Base-by-base conservation (phyloP, 1,140 invertebrate genomes). In the Meloidogyne exigua region DNA sequence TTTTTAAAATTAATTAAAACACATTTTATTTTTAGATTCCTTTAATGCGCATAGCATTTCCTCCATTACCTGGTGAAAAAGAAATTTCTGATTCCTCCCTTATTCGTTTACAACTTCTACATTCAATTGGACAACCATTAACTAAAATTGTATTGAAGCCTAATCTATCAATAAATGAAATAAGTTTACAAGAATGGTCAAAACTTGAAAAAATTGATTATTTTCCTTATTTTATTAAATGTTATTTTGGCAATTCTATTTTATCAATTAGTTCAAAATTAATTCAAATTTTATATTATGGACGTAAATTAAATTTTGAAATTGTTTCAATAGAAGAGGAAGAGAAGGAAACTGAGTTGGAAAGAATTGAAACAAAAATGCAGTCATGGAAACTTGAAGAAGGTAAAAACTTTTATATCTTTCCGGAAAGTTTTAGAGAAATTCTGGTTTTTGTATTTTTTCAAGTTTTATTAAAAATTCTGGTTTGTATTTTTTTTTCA, bases 271-370 rank as follows among this genome's bases (percentile, higher is more conserved):
- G 63, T 63, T 39, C n/a, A 10, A 39, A 73, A 23, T 57, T 42
- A 13, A 57, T 75, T 21, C 21, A 62, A 39, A 42, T 76, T n/a
- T 64, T 21, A 32, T 76, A 76, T 63, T 76, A 76, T 23, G 75
- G 75, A 13, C 66, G 63, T 13, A 57, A 70, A n/a, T 44, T 76
- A 39, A 32, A 64, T 57, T 76, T 76, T 42, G 10, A 57, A 26
- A 23, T 76, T 39, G 9, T 21, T 28, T 23, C 25, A 21, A 70
- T 64, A 18, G 36, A 75, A 73, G 21, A 64, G 12, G 42, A 25
- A 65, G 15, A 32, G 1, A 70, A 70, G 3, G 36, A 21, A 71
- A 13, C 10, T 25, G 11, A 23, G 25, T 4, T 23, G 11, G 39
- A 25, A 57, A 12, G 4, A 18, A 28, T 44, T 71, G 12, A 28